Conservation (phyloP, 2,797 vertebrate species). For the Acestrorhynchus altus region DNA sequence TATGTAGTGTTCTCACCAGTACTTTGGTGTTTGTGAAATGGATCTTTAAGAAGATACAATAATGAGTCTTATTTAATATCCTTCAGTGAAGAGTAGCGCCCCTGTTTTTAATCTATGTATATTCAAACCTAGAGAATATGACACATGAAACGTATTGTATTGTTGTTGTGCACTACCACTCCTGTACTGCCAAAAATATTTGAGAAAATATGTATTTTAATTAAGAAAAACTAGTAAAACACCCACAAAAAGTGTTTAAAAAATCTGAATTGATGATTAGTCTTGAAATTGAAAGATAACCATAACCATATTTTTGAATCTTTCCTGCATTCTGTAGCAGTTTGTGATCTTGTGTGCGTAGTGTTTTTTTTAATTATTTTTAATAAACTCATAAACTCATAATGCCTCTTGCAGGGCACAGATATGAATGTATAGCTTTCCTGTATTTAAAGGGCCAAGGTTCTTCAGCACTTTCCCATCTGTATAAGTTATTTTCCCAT, state of each 20-base stretch:
- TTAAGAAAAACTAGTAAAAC: constrained; percentile 30
- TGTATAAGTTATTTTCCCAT: constrained; percentile 49
- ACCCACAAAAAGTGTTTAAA: background rate
- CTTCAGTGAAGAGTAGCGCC: constrained; percentile 39
- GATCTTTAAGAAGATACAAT: background rate
- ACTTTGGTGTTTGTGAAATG: constrained; percentile 26
- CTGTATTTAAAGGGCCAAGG: constrained; percentile 30
- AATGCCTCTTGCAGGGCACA: constrained; percentile 51
- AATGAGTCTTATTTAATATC: constrained; percentile 21
- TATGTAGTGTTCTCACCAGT: constrained; percentile 19
- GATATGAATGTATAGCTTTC: constrained; percentile 57
- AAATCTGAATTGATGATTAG: constrained; percentile 48
- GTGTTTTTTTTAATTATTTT: constrained; percentile 36
- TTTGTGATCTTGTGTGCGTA: constrained; percentile 14
- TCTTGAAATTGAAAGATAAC: constrained; percentile 25
- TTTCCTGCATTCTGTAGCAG: constrained; percentile 38
- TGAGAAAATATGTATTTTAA: constrained; percentile 58
- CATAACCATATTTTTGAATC: constrained; percentile 38
- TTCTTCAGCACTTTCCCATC: constrained; percentile 43
- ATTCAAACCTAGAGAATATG: constrained; percentile 33
- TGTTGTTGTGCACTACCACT: constrained; percentile 27
- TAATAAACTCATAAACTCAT: constrained; percentile 41
- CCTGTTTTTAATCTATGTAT: constrained; percentile 42
- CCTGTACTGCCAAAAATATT: constrained; percentile 47
- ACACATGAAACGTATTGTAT: constrained; percentile 46